Base-by-base conservation (phyloP, 2,888 invertebrate genomes). In the Lucinisca nassula region DNA sequence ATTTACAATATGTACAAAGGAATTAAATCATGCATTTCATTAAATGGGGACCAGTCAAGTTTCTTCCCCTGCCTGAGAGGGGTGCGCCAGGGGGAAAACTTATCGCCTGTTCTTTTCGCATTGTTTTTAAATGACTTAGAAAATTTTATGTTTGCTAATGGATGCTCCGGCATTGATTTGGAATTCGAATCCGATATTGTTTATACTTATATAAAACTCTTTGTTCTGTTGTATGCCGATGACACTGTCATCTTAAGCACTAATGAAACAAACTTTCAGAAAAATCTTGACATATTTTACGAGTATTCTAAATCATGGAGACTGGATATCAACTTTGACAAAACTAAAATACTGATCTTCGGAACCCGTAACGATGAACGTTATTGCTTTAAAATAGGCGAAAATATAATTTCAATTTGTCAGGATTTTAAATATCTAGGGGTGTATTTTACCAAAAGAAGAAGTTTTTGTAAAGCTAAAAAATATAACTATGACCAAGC, bases 221-320 rank as follows among this genome's bases (percentile, higher is more conserved):
- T 86, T 45, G 21, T 82, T 0, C 32, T 82, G 24, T 21, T 61
- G 24, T 82, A 86, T 40, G 89, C 87, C 14, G 87, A 89, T 55
- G 89, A 89, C 61, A 89, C 82, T 27, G 78, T 85, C 21, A 49
- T 89, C 14, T n/a, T 89, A 21, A 40, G 87, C 1, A 76, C 79
- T 40, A 27, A 35, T 21, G 30, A 27, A 21, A 14, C 73, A 12
- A 82, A 82, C 38, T 74, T 85, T 8, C 82, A 84, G 55, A 72
- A 55, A 38, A 38, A 49, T 49, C 49, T 89, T 21, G 37, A 87
- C 38, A 21, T 21, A 35, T 89, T 85, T 55, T 40, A 74, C 79
- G 51, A 83, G 14, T 89, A 85, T 30, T 81, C 85, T 37, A 37
- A 78, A 27, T 24, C 21, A 6, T 88, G 88, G 88, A 79, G 87